phyloP scores from a whole-genome alignment of 2,113 vertebrate genomes.

The Laticauda laticaudata region DNA sequence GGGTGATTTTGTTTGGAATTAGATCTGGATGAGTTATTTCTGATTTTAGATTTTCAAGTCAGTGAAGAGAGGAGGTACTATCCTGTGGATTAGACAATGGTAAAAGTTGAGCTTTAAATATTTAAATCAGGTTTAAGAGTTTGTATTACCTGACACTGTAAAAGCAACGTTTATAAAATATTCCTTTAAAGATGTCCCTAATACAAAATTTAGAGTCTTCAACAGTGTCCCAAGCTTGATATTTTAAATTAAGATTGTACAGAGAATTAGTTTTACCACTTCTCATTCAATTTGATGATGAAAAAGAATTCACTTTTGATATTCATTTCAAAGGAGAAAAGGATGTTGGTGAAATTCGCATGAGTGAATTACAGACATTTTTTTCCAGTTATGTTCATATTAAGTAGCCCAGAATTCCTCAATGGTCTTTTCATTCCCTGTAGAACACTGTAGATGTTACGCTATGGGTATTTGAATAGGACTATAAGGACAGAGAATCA shows the following conservation, averaged over 20 bases:
- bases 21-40: not conserved
- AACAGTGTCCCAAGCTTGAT: not conserved
- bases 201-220: not conserved
- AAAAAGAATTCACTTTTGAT: not conserved
- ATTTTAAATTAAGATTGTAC: not conserved
- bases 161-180: not conserved
- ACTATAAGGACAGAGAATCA: not conserved
- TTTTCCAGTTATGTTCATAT: not conserved
- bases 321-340: not conserved
- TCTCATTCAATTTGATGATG: not conserved
- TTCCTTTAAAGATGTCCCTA: not conserved
- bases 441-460: not conserved
- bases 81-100: not conserved
- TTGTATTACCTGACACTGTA: not conserved
- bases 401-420: not conserved
- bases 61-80: not conserved
- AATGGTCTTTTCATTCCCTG: not conserved
- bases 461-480: not conserved
- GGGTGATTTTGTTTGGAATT: not conserved
- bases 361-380: not conserved
- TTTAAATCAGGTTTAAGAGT: not conserved
- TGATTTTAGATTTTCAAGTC: not conserved
- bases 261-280: not conserved
- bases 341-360: not conserved
- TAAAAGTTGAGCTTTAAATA: not conserved